Conservation (phyloP, 2,113 vertebrate genomes). For the Dicentrarchus labrax region DNA sequence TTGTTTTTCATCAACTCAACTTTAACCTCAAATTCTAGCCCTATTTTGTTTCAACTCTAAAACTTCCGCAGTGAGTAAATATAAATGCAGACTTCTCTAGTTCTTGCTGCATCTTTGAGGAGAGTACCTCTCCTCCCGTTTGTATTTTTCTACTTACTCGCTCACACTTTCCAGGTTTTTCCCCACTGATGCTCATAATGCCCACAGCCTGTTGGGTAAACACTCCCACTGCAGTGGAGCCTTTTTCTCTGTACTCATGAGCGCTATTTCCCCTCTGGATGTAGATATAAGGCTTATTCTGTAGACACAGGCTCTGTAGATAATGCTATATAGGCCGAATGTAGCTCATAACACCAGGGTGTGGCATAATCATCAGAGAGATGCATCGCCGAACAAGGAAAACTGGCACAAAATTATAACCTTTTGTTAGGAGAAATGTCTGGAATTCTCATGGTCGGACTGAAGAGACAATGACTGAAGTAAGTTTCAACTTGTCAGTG, state of each 20-base stretch:
- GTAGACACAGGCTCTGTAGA: constrained; percentile 17
- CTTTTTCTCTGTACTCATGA: not conserved
- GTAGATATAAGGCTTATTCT: constrained; percentile 25
- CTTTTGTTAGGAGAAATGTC: not conserved
- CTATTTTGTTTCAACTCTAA: not conserved
- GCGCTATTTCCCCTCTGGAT: not conserved
- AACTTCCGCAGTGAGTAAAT: not conserved
- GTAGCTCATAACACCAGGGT: constrained; percentile 2
- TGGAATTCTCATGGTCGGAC: constrained; percentile 20
- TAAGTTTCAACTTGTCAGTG: constrained; percentile 2
- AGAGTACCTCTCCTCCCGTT: not conserved
- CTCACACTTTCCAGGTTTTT: not conserved
- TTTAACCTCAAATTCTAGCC: not conserved
- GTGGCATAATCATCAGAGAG: not conserved
- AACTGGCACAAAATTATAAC: constrained; percentile 22
- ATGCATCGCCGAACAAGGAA: not conserved
- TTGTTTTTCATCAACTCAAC: not conserved
- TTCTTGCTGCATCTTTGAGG: not conserved
- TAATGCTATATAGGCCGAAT: not conserved
- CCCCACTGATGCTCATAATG: constrained; percentile 6
- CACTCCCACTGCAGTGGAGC: not conserved
- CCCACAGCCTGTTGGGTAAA: constrained; percentile 21
- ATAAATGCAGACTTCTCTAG: not conserved
- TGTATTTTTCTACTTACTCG: not conserved
- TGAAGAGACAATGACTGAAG: not conserved